Evolutionary conservation across 2,888 invertebrate genomes (phyloP), one percentile per base, ranked within the genome.

Genomic region (Cataglyphis albicans): DNA sequence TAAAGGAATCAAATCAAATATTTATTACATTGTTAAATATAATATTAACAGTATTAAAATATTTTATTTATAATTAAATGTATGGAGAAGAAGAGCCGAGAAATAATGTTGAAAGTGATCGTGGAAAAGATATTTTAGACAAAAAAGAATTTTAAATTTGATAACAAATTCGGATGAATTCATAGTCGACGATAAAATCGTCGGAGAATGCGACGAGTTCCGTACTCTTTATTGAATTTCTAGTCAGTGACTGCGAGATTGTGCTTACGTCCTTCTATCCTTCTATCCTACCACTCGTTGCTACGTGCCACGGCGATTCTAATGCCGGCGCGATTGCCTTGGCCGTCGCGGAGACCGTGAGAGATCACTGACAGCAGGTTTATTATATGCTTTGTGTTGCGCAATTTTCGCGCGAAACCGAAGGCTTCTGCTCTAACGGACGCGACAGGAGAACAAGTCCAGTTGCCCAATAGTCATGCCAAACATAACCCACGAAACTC

Each of bases 301-400:
- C 18, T 25, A n/a, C 41, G 9, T 82, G 78, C 44, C 59, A n/a
- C 29, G 59, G 12, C 70, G 57, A 84, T 87, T 89, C 89, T 84
- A 88, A 84, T 74, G 75, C 41, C 85, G 78, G 57, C 64, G 44
- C 59, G 75, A 73, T 89, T 48, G 87, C 89, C 89, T 89, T 89
- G 89, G 89, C 89, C 89, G 85, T 89, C 88, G 84, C 61, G 52
- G 82, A 81, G 68, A 65, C 84, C 67, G 68, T 15, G 52, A 48
- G 76, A 83, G 86, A 81, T 80, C 87, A 83, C 83, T 82, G 86
- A 82, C 81, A 83, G 85, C 70, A 67, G 65, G 48, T 81, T 63
- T 73, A 76, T 57, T 57, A 70, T 55, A 70, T 48, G 59, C 75
- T 48, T 52, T 35, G n/a, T 29, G 82, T 90, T 90, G 85, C 88